Evolutionary conservation across 2,888 invertebrate genomes (phyloP).

Genomic region (Creontiades dilutus): DNA sequence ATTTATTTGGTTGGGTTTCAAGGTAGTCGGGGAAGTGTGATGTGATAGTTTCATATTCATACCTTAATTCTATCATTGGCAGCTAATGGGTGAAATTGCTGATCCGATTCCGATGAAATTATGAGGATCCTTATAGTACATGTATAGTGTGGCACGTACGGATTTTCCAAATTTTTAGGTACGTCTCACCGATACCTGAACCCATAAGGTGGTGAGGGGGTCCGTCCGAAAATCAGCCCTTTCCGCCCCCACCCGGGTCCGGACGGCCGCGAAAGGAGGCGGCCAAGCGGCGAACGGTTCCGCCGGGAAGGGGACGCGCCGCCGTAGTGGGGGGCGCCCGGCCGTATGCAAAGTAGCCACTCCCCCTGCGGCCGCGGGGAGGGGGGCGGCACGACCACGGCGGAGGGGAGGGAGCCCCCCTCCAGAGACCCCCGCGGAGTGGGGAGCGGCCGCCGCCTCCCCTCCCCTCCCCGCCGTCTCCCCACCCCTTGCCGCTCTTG

Average conservation of each 20-base stretch:
- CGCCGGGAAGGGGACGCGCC: not conserved
- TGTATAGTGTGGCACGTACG: too few species aligned
- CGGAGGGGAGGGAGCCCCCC: slow-evolving; percentile 10
- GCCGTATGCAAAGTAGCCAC: slow-evolving; percentile 67
- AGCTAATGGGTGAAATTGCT: too few species aligned
- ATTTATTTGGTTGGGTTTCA: too few species aligned
- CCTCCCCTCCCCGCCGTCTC: slow-evolving; percentile 20
- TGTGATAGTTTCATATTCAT: too few species aligned
- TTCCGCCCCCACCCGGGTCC: not conserved
- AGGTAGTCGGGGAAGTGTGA: too few species aligned
- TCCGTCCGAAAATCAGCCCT: not conserved
- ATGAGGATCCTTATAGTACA: too few species aligned
- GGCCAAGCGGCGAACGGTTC: not conserved
- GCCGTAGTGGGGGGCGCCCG: not conserved
- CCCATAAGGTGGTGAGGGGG: not conserved
- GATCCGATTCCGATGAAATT: too few species aligned
- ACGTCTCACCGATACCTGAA: not conserved
- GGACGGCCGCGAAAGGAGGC: not conserved
- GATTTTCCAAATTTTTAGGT: too few species aligned
- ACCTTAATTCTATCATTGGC: too few species aligned
- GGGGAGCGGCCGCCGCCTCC: slow-evolving; percentile 24
- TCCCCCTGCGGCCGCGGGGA: slow-evolving; percentile 54
- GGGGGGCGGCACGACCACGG: not conserved
- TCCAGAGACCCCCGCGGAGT: not conserved
- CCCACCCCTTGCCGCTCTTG: slow-evolving; percentile 13